phyloP scores from a whole-genome alignment of 2,797 vertebrate genomes.

The Urophycis tenuis region DNA sequence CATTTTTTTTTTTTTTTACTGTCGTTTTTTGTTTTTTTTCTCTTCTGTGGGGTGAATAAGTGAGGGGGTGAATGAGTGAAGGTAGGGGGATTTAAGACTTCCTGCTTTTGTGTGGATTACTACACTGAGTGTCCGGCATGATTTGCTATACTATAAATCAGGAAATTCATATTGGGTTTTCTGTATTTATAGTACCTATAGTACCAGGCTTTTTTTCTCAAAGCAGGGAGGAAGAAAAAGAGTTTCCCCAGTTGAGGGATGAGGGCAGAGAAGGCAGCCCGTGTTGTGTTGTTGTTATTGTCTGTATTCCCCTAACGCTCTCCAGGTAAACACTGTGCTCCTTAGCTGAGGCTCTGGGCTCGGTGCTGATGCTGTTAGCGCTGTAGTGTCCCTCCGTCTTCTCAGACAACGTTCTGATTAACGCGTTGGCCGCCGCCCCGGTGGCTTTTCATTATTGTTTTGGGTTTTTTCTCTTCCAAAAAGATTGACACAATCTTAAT shows the following conservation, averaged over 20 bases:
- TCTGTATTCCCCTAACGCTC: background rate
- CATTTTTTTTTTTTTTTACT: slow-evolving; percentile 20
- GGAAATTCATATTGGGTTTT: background rate
- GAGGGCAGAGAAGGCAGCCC: background rate
- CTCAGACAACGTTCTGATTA: background rate
- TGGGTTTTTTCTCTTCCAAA: background rate
- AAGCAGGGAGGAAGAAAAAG: background rate
- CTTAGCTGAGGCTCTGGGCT: background rate
- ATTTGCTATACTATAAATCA: background rate
- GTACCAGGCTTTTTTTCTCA: too few relatives aligned
- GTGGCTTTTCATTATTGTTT: too few relatives aligned
- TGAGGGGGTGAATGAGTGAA: slow-evolving; percentile 30
- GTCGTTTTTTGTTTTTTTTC: slow-evolving; percentile 30
- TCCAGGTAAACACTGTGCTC: background rate
- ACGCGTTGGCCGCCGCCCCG: background rate
- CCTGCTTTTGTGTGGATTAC: slow-evolving; percentile 51
- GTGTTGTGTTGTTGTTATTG: background rate
- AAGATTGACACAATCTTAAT: background rate
- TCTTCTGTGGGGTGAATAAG: slow-evolving; percentile 11
- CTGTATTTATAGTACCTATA: background rate
- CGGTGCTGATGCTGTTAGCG: too few relatives aligned
- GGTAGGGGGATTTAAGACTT: slow-evolving; percentile 42
- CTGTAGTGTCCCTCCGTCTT: background rate
- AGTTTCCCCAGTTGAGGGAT: background rate
- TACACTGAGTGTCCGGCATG: background rate